These are phyloP conservation scores for Pithecia hirsuta DNA, from an alignment of 2,797 vertebrate species.

Conservation along the genomic window DNA sequence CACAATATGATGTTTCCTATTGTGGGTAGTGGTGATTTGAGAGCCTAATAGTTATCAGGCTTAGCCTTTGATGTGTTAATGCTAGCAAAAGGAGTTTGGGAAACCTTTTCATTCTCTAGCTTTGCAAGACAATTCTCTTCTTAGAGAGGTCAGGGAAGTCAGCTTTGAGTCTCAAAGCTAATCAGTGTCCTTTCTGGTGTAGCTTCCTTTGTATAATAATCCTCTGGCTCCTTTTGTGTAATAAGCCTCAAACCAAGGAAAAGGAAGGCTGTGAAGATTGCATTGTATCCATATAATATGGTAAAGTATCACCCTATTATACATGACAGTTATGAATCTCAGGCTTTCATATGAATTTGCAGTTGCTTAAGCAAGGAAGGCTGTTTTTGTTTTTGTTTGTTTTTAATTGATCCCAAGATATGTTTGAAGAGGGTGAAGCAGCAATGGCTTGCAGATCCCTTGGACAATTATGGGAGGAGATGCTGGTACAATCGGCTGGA, in stretches of 20 bases:
- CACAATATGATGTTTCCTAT: constrained; percentile 41
- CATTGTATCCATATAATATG: not conserved
- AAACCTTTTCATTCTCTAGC: constrained; percentile 52
- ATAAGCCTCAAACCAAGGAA: not conserved
- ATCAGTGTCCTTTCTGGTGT: constrained; percentile 8
- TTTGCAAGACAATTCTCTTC: constrained; percentile 66
- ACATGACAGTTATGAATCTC: not conserved
- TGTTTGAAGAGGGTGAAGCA: not conserved
- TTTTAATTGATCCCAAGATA: not conserved
- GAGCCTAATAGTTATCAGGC: not conserved
- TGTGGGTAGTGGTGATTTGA: constrained; percentile 2
- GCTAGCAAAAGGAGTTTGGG: constrained; percentile 27
- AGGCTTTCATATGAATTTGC: not conserved
- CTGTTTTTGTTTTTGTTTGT: constrained; percentile 2
- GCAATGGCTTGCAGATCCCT: not conserved
- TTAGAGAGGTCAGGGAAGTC: constrained; percentile 64
- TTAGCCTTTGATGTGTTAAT: constrained; percentile 69
- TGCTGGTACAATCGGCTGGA: not conserved
- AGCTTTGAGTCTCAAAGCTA: constrained; percentile 41
- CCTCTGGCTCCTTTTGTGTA: constrained; percentile 32
- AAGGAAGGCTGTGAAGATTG: not conserved
- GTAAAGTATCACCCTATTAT: not conserved
- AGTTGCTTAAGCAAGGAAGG: constrained; percentile 6
- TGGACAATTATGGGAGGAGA: not conserved
- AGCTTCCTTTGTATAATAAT: constrained; percentile 56